Conservation (phyloP, 2,797 vertebrate genomes). For the Onychomys torridus region DNA sequence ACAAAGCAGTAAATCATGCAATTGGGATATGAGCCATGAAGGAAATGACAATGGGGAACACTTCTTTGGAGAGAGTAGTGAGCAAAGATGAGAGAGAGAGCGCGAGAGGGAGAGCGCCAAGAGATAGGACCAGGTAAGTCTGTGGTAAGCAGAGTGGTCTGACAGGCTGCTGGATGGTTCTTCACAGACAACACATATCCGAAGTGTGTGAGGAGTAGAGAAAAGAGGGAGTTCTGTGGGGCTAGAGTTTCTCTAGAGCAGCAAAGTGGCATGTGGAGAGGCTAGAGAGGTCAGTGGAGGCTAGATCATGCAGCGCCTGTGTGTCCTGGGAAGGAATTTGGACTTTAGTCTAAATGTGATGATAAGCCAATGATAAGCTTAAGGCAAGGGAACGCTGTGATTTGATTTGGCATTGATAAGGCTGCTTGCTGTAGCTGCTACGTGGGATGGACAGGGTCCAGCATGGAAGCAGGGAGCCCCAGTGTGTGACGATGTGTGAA, state of each 20-base stretch:
- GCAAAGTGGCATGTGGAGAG: neutral
- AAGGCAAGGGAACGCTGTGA: conserved; percentile 54
- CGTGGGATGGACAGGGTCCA: conserved; percentile 38
- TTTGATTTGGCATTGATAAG: conserved; percentile 59
- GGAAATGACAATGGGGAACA: neutral
- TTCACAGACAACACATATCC: neutral
- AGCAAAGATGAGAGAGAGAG: neutral
- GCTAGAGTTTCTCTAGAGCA: neutral
- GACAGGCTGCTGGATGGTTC: neutral
- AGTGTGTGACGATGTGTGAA: neutral
- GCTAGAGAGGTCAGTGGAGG: conserved; percentile 38
- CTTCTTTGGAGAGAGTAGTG: conserved; percentile 4
- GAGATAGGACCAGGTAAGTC: neutral
- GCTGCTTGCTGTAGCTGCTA: conserved; percentile 17
- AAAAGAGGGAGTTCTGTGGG: neutral
- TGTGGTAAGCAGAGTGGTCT: neutral
- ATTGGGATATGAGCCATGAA: neutral
- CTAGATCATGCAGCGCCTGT: conserved; percentile 12
- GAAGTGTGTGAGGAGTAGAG: neutral
- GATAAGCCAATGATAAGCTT: conserved; percentile 78
- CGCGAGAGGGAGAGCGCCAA: neutral
- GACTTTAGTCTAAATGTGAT: conserved; percentile 64
- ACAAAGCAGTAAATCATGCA: neutral
- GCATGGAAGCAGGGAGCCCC: neutral
- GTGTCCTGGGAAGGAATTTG: conserved; percentile 63